Conservation (phyloP, 1,140 invertebrate species). For the Amyelois transitella region DNA sequence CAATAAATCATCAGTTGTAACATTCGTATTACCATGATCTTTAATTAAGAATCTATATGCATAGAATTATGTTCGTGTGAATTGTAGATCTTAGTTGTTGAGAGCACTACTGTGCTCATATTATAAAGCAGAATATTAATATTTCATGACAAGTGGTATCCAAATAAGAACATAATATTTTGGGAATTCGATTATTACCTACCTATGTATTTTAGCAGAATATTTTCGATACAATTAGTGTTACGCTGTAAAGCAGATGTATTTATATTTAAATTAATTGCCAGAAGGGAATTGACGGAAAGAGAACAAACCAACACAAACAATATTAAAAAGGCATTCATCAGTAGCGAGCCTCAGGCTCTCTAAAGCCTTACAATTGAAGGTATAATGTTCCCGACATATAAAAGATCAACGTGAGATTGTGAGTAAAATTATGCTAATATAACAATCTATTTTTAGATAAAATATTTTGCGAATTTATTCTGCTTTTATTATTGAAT, state of each 20-base stretch:
- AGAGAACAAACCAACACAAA: background rate
- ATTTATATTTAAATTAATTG: conserved; percentile 47
- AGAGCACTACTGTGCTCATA: conserved; percentile 23
- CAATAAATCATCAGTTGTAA: no score
- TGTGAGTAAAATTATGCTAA: no score
- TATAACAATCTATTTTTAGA: no score
- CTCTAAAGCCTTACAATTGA: no score
- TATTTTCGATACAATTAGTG: conserved; percentile 66
- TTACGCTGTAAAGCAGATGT: conserved; percentile 55
- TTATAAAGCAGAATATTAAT: conserved; percentile 12
- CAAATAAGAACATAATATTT: conserved; percentile 44
- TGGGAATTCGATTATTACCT: conserved; percentile 40
- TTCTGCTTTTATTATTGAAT: no score
- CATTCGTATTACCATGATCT: no score
- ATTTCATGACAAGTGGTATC: conserved; percentile 30
- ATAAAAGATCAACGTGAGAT: no score
- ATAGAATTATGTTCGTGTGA: background rate
- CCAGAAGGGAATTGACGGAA: conserved; percentile 30
- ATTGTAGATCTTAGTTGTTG: background rate
- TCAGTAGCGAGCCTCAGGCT: no score
- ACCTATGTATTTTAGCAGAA: conserved; percentile 46
- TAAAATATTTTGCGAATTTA: no score
- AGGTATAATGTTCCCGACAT: no score
- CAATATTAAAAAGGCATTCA: no score
- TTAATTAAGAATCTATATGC: no score